Evolutionary conservation across 1,140 invertebrate genomes (phyloP), one percentile per base, ranked within the genome.

Genomic region (Ips typographus): DNA sequence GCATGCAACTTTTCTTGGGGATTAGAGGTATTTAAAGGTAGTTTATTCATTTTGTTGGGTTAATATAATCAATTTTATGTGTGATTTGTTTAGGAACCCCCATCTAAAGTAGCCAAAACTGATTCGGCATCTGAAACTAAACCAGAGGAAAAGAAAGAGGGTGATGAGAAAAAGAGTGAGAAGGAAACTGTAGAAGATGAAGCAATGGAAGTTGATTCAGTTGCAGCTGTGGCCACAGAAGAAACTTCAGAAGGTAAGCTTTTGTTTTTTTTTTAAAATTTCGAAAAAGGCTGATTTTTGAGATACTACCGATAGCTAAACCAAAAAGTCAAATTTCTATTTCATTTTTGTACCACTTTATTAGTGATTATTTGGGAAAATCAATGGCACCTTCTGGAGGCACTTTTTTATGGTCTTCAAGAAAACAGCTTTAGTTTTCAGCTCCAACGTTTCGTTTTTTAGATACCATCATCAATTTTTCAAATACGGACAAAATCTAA

Each of bases 101-200:
- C 76, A 5, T n/a, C 64, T 2, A 78, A 78, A 70, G 37, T 78
- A 4, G 71, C 77, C 22, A 77, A 78, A 70, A 75, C 73, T 62
- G 75, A 76, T 41, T 64, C 53, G 0, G 68, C 55, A 52, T 42
- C 55, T 47, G 71, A 66, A 52, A 37, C 38, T 42, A 57, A 64
- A 8, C 43, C 60, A 8, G 49, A 59, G 5, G 62, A 60, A 60
- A n/a, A 43, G n/a, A 65, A 65, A 40, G 44, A 49, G 36, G 58
- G 57, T 39, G 56, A 43, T 38, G 42, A 41, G 39, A 41, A 55
- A 44, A 41, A 40, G 51, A 39, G 7, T 49, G 59, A 67, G 61
- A 38, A 61, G 42, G 42, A 63, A 47, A 44, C 36, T 39, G 63
- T 55, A 51, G 62, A 72, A 56, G 59, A 56, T n/a, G 71, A 62